Base-by-base conservation (phyloP, 23 tunicate genomes). In the Ciona savignyi region DNA sequence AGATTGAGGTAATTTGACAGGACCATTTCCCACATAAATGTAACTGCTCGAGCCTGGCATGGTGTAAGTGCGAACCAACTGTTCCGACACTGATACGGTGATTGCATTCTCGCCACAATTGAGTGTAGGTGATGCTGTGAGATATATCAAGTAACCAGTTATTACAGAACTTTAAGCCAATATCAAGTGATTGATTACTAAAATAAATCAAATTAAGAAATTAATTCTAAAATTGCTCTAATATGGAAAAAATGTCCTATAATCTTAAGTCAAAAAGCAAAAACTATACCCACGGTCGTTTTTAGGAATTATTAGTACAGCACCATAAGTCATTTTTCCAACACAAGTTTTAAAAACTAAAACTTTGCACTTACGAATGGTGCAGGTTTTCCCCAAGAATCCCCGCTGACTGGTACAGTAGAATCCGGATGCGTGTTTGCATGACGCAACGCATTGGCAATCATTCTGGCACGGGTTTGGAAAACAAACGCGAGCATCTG, bases 381-480 rank as follows among this genome's bases (percentile, higher is more conserved):
- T 42, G 15, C 56, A 42, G 15, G 56, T 42, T 15, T 42, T 42
- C 15, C 56, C 56, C 9, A 42, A 15, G 15, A 42, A 42, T 24
- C 64, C 64, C 33, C 27, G 26, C 4, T 25, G 56, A 42, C 56
- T 42, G 6, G 33, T 48, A 49, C 76, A 72, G 2, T 31, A n/a
- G 64, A 31, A 72, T n/a, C 76, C 76, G 27, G 28, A 29, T 1
- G 64, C 76, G 65, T 72, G 76, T 15, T 35, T 48, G 61, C 63
- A 72, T 15, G 76, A 48, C 2, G 76, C 65, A 48, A 72, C 63
- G 61, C 76, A 72, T 6, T n/a, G 24, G 51, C 76, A 72, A 49
- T 48, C 64, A 27, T 72, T 49, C 34, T 49, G 64, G 76, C 76
- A 72, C 23, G 76, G 76, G 29, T 72, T 72, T 48, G 76, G 64